A percentile compares a stretch with the other conserved stretches of the same genome.
Evolutionary conservation across 2,113 vertebrate species (phyloP).

Genomic region (Esox niger): DNA sequence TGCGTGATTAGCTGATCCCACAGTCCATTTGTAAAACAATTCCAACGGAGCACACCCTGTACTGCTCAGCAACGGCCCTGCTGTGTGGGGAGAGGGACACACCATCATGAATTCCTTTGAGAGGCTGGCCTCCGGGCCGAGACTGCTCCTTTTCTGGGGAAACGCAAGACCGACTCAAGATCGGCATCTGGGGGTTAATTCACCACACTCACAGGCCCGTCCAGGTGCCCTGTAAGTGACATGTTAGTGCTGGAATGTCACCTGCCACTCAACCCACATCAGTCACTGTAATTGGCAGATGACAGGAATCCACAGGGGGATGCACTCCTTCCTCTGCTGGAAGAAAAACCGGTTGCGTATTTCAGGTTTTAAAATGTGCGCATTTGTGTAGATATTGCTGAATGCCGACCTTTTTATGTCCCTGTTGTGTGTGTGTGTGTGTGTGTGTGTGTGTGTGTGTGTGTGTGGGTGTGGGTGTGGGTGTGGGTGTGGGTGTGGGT

Average conservation of each 20-base stretch:
- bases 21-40: slow-evolving; percentile 21
- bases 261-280: slow-evolving; percentile 46
- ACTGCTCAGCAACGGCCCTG: slow-evolving; percentile 7
- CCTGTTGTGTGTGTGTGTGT: too few relatives aligned
- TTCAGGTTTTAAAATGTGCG: background rate
- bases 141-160: too few relatives aligned
- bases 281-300: slow-evolving; percentile 30
- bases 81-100: background rate
- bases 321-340: background rate
- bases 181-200: too few relatives aligned
- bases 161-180: too few relatives aligned
- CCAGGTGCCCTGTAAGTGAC: slow-evolving; percentile 37
- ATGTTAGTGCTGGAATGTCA: slow-evolving; percentile 40
- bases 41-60: background rate
- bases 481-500: too few relatives aligned
- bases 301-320: background rate
- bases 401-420: too few relatives aligned
- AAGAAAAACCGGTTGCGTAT: background rate
- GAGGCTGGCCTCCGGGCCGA: background rate
- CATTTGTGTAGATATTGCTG: too few relatives aligned
- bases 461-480: too few relatives aligned
- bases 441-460: too few relatives aligned
- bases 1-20: background rate
- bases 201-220: slow-evolving; percentile 18
- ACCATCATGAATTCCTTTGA: slow-evolving; percentile 54